A percentile compares a stretch with the other conserved stretches of the same genome.
phyloP scores from a whole-genome alignment of 1,140 invertebrate species.

The Neuroterus valhalla region DNA sequence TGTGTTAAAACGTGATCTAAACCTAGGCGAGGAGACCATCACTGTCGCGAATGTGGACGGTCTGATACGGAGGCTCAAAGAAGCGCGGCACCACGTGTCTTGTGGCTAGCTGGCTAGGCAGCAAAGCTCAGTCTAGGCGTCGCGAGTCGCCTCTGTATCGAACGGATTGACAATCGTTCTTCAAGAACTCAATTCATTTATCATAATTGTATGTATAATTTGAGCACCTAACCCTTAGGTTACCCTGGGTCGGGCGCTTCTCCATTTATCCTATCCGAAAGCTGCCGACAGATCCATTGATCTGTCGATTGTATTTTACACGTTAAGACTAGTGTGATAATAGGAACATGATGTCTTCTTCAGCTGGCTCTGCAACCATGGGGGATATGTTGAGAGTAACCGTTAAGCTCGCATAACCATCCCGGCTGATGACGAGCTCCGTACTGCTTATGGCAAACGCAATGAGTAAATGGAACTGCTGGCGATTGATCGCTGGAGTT shows the following conservation, averaged over 20 bases:
- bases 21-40: slow-evolving; percentile 64
- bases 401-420: slow-evolving; percentile 4
- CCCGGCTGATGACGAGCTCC: slow-evolving; percentile 38
- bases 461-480: slow-evolving; percentile 6
- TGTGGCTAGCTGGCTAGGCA: slow-evolving; percentile 52
- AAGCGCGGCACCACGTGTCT: slow-evolving; percentile 63
- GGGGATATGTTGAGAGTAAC: slow-evolving; percentile 58
- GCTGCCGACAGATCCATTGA: slow-evolving; percentile 39
- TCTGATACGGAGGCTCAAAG: slow-evolving; percentile 62
- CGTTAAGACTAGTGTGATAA: slow-evolving; percentile 74
- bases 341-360: slow-evolving; percentile 73
- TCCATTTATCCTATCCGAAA: slow-evolving; percentile 33
- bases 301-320: slow-evolving; percentile 59
- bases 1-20: slow-evolving; percentile 53
- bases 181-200: slow-evolving; percentile 32
- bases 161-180: slow-evolving; percentile 44
- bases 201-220: slow-evolving; percentile 27
- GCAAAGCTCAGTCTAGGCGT: slow-evolving; percentile 70
- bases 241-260: not conserved
- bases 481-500: not conserved
- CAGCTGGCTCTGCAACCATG: slow-evolving; percentile 56
- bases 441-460: slow-evolving; percentile 7
- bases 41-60: slow-evolving; percentile 67
- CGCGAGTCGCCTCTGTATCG: slow-evolving; percentile 46
- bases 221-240: not conserved